Evolutionary conservation across 2,113 vertebrate genomes (phyloP).

Genomic region (Mobula birostris): DNA sequence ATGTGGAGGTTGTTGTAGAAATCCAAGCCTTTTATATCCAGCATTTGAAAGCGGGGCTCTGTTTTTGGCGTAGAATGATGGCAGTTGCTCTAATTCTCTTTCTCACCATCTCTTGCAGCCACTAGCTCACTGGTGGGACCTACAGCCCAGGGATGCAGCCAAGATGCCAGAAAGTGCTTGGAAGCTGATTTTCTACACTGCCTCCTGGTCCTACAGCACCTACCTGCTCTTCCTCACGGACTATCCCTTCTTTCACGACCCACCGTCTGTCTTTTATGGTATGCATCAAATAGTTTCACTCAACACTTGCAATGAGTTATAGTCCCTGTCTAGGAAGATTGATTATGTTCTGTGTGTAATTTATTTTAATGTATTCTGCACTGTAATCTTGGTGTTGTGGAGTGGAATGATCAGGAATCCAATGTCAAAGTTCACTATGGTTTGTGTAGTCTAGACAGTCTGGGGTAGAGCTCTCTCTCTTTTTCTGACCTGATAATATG

Average conservation of each 20-base stretch:
- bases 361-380: not conserved
- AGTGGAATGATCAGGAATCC: no score
- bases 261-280: constrained; percentile 82
- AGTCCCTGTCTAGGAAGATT: not conserved
- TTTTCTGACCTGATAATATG: not conserved
- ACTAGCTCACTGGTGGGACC: constrained; percentile 64
- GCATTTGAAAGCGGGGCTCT: not conserved
- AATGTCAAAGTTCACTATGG: not conserved
- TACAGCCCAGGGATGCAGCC: constrained; percentile 78
- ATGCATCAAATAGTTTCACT: constrained; percentile 42
- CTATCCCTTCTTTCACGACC: constrained; percentile 87
- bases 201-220: constrained; percentile 80
- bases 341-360: no score
- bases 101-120: constrained; percentile 60
- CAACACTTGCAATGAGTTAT: not conserved
- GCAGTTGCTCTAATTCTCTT: not conserved
- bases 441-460: not conserved
- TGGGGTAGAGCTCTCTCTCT: not conserved
- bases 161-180: constrained; percentile 96
- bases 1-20: no score
- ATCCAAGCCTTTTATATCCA: not conserved
- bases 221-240: constrained; percentile 87
- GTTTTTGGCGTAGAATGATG: not conserved
- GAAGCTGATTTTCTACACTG: constrained; percentile 90
- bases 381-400: no score